Base-by-base conservation (phyloP, 2,888 invertebrate species). In the Sarcophaga rosellei region DNA sequence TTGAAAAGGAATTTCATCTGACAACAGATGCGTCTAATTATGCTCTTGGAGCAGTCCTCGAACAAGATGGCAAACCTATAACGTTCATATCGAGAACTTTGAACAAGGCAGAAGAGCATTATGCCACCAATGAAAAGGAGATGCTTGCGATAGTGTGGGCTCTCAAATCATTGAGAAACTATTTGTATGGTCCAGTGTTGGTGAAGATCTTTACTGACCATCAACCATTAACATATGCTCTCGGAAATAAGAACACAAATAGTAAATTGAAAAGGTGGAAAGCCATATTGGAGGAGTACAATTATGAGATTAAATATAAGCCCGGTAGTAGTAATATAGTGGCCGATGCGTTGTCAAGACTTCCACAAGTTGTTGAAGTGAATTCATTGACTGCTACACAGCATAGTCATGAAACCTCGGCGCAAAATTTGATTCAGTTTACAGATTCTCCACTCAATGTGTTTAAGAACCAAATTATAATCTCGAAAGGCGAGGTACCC, bases 11-110 rank as follows among this genome's bases (percentile, higher is more conserved):
- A 12, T 88, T 85, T 6, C 66, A 85, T 0, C 25, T 88, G 11
- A 85, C 88, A n/a, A 88, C 88, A 0, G 78, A 88, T 57, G 87
- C 85, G 5, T 86, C 86, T n/a, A 53, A 84, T 10, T 77, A 69
- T 68, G 86, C 86, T 6, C 20, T 87, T 20, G 81, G 87, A 2
- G 87, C 83, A 17, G 78, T 73, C 61, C 59, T 81, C n/a, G 47
- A 69, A 59, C 72, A 47, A 47, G 4, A 47, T 15, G 15, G 15
- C 11, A 47, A 47, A 15, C 47, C 47, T 15, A 47, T 47, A 47
- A 15, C 47, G 12, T 47, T 47, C 15, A 11, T 47, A 15, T 47
- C 47, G 4, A 47, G 47, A 47, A 47, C 47, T 4, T 15, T 47
- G 35, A 35, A 35, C 35, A 47, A 47, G 4, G 15, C 47, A 15